Base-by-base conservation (phyloP, 1,140 invertebrate species). In the Cydia fagiglandana region DNA sequence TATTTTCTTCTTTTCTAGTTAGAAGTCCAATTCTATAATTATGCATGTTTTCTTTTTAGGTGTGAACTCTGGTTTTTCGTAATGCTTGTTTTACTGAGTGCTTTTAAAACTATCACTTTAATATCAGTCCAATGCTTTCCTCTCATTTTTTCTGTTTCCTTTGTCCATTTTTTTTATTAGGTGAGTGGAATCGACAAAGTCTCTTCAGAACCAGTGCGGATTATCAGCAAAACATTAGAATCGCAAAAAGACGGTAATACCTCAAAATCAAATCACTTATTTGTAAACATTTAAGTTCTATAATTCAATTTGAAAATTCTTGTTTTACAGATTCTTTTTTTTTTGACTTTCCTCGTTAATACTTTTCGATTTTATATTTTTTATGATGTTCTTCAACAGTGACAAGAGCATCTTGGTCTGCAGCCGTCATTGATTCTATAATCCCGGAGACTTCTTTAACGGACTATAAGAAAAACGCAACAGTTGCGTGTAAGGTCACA, bases 401-500 rank as follows among this genome's bases (percentile, higher is more conserved):
- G 34, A 66, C 66, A 24, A 30, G 30, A 34, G 30, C 77, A 5
- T 30, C 73, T 24, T 76, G 75, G 64, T 50, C 64, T 28, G 74
- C 73, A 64, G 83, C 86, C 9, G 41, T 73, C 13, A 70, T 79
- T 38, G 73, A 82, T 77, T 77, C 86, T 20, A 73, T 90, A 20
- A 75, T 83, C 34, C 74, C 73, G 0, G 76, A 76, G 20, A 64
- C 68, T 4, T 73, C 64, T 34, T 78, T 85, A 61, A 70, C 86
- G 4, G 78, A 88, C 1, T 91, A 80, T 68, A 83, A 80, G 5
- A 38, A 20, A 10, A 81, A 81, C 53, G 75, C 80, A 24, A 85
- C 78, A 9, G 64, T 84, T 0, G 81, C 80, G 1, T 87, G 84
- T 28, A 88, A 83, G 83, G 81, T 88, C 0, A 78, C 73, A 1